Evolutionary conservation across 2,797 vertebrate species (phyloP).

Genomic region (Leucoraja ocellata): DNA sequence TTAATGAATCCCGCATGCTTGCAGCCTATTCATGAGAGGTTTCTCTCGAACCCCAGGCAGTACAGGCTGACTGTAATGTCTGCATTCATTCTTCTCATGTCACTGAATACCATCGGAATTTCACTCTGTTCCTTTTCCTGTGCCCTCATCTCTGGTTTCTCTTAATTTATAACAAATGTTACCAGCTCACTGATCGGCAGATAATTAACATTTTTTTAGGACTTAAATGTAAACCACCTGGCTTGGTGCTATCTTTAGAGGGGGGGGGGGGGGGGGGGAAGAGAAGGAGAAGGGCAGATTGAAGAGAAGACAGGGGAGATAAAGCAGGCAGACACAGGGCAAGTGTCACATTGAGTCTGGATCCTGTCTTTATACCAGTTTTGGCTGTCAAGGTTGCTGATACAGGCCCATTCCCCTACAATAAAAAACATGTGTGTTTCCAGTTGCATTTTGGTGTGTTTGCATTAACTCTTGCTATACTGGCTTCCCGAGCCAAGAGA

Average conservation of each 20-base stretch:
- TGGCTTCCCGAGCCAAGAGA: background rate
- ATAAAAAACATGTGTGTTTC: background rate
- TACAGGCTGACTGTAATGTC: background rate
- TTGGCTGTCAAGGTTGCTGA: background rate
- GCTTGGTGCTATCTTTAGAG: background rate
- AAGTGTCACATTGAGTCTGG: background rate
- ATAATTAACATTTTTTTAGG: slow-evolving; percentile 16
- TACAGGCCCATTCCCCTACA: background rate
- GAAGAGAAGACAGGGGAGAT: background rate
- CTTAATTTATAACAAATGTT: slow-evolving; percentile 32
- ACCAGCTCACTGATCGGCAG: slow-evolving; percentile 4
- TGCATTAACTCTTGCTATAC: background rate
- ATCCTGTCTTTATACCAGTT: too few relatives aligned
- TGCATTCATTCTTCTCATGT: background rate
- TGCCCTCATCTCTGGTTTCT: slow-evolving; percentile 23
- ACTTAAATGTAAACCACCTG: slow-evolving; percentile 19
- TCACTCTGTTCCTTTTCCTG: background rate
- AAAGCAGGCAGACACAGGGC: background rate
- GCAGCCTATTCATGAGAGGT: background rate
- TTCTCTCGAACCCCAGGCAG: slow-evolving; percentile 10
- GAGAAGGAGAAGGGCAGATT: background rate
- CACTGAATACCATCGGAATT: slow-evolving; percentile 17
- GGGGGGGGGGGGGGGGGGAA: too few relatives aligned
- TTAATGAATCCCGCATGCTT: slow-evolving; percentile 12
- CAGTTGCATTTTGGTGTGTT: background rate